phyloP scores from a whole-genome alignment of 2,888 invertebrate genomes.

The Charanyca ferruginea region DNA sequence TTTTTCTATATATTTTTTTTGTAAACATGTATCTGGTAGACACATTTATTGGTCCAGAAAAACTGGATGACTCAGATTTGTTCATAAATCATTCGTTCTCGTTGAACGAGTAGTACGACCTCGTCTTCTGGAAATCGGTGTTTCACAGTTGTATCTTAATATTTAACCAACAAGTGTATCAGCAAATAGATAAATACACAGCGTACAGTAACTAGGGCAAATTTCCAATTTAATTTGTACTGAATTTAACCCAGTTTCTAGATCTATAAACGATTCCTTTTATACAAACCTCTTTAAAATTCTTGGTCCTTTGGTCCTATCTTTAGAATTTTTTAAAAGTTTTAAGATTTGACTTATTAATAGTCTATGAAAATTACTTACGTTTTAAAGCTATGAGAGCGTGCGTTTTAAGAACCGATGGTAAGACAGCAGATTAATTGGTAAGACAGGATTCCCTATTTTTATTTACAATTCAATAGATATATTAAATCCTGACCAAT shows the following conservation, averaged over 20 bases:
- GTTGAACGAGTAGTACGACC: not conserved
- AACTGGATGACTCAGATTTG: conserved; percentile 33
- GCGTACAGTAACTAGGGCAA: conserved; percentile 1
- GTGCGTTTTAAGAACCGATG: too few relatives aligned
- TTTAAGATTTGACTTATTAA: not conserved
- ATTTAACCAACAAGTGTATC: conserved; percentile 23
- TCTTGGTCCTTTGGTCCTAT: not conserved
- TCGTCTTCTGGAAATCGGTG: conserved; percentile 14
- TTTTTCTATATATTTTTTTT: conserved; percentile 19
- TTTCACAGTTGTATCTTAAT: conserved; percentile 33
- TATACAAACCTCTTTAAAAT: not conserved
- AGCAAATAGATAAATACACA: not conserved
- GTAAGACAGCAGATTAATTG: too few relatives aligned
- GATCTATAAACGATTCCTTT: not conserved
- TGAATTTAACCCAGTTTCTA: not conserved
- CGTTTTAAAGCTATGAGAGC: too few relatives aligned
- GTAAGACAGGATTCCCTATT: too few relatives aligned
- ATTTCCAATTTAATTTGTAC: not conserved
- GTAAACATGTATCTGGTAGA: conserved; percentile 6
- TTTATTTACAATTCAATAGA: too few relatives aligned
- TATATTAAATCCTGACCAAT: too few relatives aligned
- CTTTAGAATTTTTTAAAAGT: not conserved
- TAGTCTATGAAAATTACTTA: not conserved
- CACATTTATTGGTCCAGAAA: conserved; percentile 33
- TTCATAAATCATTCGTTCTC: conserved; percentile 37